Conservation (phyloP, 2,888 invertebrate genomes). For the Acrobasis repandana region DNA sequence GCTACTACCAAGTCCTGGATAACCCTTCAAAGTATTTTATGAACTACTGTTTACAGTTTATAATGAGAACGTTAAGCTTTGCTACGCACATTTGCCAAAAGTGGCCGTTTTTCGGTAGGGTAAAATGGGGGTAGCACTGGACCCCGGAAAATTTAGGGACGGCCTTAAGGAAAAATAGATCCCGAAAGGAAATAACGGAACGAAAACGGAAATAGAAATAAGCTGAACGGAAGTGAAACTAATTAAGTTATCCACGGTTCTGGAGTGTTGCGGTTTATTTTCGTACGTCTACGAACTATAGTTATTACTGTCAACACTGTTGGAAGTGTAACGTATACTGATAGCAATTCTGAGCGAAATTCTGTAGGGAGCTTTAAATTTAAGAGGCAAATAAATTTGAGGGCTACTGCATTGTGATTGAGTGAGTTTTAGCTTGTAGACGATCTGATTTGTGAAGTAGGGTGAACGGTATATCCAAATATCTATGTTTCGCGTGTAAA, state of each 20-base stretch:
- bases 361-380: slow-evolving; percentile 54
- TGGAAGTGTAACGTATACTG: slow-evolving; percentile 65
- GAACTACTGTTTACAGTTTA: too few species aligned
- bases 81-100: too few species aligned
- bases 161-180: slow-evolving; percentile 77
- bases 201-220: slow-evolving; percentile 80
- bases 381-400: slow-evolving; percentile 38
- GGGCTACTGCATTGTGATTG: slow-evolving; percentile 39
- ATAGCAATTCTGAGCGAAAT: slow-evolving; percentile 69
- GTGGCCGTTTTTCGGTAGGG: too few species aligned
- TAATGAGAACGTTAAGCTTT: too few species aligned
- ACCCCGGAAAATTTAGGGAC: too few species aligned
- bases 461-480: slow-evolving; percentile 68
- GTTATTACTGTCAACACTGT: slow-evolving; percentile 75
- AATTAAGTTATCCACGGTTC: slow-evolving; percentile 80
- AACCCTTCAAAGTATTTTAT: too few species aligned
- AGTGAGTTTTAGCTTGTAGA: slow-evolving; percentile 43
- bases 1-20: too few species aligned
- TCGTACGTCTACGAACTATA: slow-evolving; percentile 70
- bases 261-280: slow-evolving; percentile 74
- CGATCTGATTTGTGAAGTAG: slow-evolving; percentile 50
- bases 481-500: slow-evolving; percentile 79
- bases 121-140: too few species aligned
- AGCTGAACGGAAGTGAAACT: slow-evolving; percentile 79
- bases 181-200: slow-evolving; percentile 69